These are phyloP conservation scores for Hipposideros armiger DNA, from an alignment of 2,113 vertebrate species.

Conservation along the genomic window DNA sequence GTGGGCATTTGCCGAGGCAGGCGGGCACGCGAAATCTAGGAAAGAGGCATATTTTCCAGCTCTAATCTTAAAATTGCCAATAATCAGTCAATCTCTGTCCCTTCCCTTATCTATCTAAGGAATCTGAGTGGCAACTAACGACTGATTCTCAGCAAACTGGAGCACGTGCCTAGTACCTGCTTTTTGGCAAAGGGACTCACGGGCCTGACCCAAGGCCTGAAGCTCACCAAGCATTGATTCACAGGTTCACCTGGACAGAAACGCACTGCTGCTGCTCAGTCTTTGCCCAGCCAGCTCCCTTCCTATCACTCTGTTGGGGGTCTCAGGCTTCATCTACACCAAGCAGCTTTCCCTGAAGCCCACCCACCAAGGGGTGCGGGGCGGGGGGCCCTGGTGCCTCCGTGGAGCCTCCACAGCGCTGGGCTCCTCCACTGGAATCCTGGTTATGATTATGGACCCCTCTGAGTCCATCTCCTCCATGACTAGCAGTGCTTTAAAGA, in stretches of 20 bases:
- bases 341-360: neutral
- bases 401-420: neutral
- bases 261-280: neutral
- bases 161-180: neutral
- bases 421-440: fast-evolving
- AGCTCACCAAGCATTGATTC: neutral
- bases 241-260: neutral
- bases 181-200: neutral
- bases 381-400: too few species aligned
- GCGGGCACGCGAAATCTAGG: neutral
- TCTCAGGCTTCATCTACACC: neutral
- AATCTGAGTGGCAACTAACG: neutral
- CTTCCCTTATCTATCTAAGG: neutral
- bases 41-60: neutral
- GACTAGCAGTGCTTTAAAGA: neutral
- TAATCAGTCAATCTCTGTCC: neutral
- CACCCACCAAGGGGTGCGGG: too few species aligned
- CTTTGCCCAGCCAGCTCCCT: neutral
- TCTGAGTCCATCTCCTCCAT: neutral
- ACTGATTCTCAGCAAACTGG: neutral
- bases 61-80: neutral
- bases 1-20: neutral
- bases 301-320: fast-evolving
- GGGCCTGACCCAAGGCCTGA: neutral
- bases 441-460: too few species aligned